These are phyloP conservation scores for Scyliorhinus canicula DNA, from an alignment of 2,797 vertebrate species.

Conservation along the genomic window DNA sequence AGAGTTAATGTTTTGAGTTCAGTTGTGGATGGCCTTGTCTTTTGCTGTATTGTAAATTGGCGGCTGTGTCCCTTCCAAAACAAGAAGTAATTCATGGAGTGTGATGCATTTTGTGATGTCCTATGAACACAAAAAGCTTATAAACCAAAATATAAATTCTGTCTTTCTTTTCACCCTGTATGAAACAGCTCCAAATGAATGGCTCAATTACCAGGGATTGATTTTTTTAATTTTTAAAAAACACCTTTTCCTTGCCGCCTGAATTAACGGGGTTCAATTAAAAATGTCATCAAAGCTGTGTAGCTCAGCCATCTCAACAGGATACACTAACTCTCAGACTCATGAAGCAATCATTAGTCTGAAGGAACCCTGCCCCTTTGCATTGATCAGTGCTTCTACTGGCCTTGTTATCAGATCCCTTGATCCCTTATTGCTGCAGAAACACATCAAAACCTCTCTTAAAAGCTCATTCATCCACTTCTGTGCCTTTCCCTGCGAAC, in stretches of 20 bases:
- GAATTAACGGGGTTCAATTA: background rate
- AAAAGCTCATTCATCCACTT: background rate
- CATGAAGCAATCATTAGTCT: background rate
- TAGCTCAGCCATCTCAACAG: background rate
- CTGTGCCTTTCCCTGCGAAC: background rate
- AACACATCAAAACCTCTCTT: too few species aligned
- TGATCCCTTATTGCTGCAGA: background rate
- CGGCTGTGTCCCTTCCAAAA: background rate
- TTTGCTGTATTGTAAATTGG: background rate
- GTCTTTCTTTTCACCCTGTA: background rate
- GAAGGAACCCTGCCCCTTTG: background rate
- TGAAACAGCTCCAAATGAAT: background rate
- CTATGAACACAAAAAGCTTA: background rate
- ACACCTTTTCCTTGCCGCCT: background rate
- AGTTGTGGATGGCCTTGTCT: too few species aligned
- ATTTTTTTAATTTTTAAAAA: background rate
- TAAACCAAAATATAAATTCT: background rate
- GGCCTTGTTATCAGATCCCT: background rate
- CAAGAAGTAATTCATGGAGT: background rate
- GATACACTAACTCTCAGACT: background rate
- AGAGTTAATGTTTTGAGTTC: background rate
- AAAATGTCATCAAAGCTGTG: background rate
- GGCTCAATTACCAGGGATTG: background rate
- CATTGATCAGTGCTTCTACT: background rate
- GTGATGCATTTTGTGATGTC: background rate